Percentiles rank a stretch among this genome's conserved stretches.
phyloP scores from a whole-genome alignment of 2,888 invertebrate species.

The Leistus spinibarbis region DNA sequence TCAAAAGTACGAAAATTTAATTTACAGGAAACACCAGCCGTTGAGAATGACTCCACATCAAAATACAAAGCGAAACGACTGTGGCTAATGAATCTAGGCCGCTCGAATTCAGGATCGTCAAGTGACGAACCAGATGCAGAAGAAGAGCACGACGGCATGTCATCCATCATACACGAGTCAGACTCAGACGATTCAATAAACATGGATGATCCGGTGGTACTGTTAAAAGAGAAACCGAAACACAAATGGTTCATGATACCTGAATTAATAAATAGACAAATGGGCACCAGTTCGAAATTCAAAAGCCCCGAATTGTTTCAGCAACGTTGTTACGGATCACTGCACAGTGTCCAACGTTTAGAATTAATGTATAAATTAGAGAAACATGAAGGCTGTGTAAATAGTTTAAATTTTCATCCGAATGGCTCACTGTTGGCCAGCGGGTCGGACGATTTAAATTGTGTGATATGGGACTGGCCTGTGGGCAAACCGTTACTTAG shows the following conservation, averaged over 20 bases:
- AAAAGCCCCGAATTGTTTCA: conserved; percentile 66
- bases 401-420: conserved; percentile 88
- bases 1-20: neutral
- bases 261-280: conserved; percentile 71
- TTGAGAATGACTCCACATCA: conserved; percentile 2
- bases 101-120: conserved; percentile 30
- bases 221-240: conserved; percentile 67
- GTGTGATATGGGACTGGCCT: conserved; percentile 93
- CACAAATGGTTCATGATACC: conserved; percentile 71
- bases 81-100: conserved; percentile 27
- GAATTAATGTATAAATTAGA: conserved; percentile 77
- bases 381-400: conserved; percentile 89
- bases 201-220: conserved; percentile 56
- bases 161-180: conserved; percentile 45
- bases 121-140: conserved; percentile 10
- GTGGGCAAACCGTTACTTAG: conserved; percentile 67
- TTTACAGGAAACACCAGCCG: conserved; percentile 9
- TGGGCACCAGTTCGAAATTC: conserved; percentile 61
- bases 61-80: neutral
- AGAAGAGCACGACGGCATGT: conserved; percentile 22
- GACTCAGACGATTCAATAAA: conserved; percentile 52
- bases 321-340: conserved; percentile 77
- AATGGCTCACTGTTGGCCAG: conserved; percentile 78
- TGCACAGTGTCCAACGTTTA: conserved; percentile 81
- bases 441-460: conserved; percentile 88